A percentile compares a stretch with the other conserved stretches of the same genome.
Evolutionary conservation across 2,113 vertebrate genomes (phyloP).

Genomic region (Salminus brasiliensis): DNA sequence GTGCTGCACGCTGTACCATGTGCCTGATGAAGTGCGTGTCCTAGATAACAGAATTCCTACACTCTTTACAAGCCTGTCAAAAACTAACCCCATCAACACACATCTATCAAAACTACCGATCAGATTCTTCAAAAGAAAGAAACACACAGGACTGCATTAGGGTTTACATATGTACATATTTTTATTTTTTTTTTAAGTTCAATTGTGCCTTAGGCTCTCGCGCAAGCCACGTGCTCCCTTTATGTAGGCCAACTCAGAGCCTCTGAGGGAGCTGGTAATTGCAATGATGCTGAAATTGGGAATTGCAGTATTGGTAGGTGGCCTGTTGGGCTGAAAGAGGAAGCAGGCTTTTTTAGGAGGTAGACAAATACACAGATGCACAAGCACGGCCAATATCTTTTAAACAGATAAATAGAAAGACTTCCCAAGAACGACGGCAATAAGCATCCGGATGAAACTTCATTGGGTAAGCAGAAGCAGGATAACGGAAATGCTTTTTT

Average conservation of each 20-base stretch:
- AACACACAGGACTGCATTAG: neutral
- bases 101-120: neutral
- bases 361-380: neutral
- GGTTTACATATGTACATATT: neutral
- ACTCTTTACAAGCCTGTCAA: neutral
- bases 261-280: neutral
- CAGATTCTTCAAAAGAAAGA: neutral
- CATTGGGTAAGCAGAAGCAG: conserved; percentile 31
- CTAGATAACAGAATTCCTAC: neutral
- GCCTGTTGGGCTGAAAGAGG: neutral
- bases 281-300: neutral
- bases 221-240: neutral
- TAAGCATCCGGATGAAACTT: conserved; percentile 42
- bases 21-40: neutral
- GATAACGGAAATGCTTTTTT: conserved; percentile 31
- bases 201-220: neutral
- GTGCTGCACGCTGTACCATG: neutral
- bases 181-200: no score
- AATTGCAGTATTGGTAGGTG: conserved; percentile 5
- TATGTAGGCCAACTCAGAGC: neutral
- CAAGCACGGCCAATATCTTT: conserved; percentile 13
- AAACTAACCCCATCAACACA: neutral
- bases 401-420: neutral
- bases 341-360: neutral
- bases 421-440: neutral